These are phyloP conservation scores for Hippoglossus stenolepis DNA, from an alignment of 2,113 vertebrate genomes.

Conservation along the genomic window DNA sequence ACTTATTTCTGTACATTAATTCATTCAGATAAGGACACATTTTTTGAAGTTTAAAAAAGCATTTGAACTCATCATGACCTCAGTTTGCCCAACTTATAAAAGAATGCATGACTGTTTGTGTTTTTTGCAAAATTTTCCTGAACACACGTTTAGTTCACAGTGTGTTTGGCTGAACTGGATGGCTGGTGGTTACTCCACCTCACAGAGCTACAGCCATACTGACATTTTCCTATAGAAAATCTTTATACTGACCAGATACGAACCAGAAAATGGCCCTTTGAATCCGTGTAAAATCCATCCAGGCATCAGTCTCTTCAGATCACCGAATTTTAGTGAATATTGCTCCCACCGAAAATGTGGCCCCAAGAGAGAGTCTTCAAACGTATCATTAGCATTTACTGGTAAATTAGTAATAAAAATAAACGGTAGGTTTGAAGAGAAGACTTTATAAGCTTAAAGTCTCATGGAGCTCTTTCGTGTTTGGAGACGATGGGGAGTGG, in stretches of 20 bases:
- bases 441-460: conserved; percentile 26
- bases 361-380: conserved; percentile 4
- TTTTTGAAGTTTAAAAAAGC: neutral
- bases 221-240: neutral
- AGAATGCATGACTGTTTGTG: neutral
- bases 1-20: no score
- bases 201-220: neutral
- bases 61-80: neutral
- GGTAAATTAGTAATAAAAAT: conserved; percentile 34
- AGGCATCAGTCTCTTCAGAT: neutral
- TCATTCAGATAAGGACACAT: no score
- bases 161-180: neutral
- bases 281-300: neutral
- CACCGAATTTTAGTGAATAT: neutral
- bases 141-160: neutral
- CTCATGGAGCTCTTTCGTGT: conserved; percentile 40
- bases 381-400: conserved; percentile 22
- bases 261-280: neutral
- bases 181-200: neutral
- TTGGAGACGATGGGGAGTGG: neutral
- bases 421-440: neutral
- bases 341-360: neutral
- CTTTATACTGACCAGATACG: neutral
- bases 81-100: neutral
- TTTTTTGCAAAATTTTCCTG: neutral